Conservation (phyloP, 2,797 vertebrate genomes). For the Potorous gilbertii region DNA sequence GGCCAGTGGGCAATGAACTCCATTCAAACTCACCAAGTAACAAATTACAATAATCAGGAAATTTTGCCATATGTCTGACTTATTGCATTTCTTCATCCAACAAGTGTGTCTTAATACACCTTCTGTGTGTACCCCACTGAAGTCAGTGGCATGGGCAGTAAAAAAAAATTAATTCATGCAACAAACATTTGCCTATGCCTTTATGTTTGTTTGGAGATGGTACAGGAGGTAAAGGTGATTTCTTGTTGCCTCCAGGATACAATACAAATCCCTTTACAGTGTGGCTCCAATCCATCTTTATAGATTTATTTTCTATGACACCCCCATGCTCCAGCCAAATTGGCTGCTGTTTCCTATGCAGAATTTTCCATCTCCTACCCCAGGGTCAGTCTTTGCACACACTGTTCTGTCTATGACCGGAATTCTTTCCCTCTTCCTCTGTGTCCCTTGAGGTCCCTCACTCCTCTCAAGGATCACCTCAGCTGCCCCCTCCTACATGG, state of each 20-base stretch:
- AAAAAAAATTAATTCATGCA: background rate
- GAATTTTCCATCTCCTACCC: background rate
- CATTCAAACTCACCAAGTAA: background rate
- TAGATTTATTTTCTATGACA: background rate
- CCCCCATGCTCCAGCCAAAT: background rate
- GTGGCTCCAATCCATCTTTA: background rate
- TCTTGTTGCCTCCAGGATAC: background rate
- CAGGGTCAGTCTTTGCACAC: background rate
- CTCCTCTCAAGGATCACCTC: background rate
- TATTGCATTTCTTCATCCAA: background rate
- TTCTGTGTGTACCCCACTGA: background rate
- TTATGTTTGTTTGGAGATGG: background rate
- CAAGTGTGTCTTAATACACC: constrained; percentile 3
- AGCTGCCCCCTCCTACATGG: background rate
- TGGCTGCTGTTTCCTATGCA: background rate
- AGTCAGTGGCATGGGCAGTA: constrained; percentile 5
- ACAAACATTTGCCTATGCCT: background rate
- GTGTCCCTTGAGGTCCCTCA: background rate
- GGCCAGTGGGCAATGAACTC: background rate
- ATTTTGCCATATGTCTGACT: constrained; percentile 22
- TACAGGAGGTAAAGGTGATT: background rate
- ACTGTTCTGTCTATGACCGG: background rate
- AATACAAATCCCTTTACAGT: background rate
- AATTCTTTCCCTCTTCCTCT: background rate
- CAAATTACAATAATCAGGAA: constrained; percentile 22